Evolutionary conservation across 2,113 vertebrate genomes (phyloP), one percentile per base, ranked within the genome.

Genomic region (Boulengeromyrus knoepffleri): DNA sequence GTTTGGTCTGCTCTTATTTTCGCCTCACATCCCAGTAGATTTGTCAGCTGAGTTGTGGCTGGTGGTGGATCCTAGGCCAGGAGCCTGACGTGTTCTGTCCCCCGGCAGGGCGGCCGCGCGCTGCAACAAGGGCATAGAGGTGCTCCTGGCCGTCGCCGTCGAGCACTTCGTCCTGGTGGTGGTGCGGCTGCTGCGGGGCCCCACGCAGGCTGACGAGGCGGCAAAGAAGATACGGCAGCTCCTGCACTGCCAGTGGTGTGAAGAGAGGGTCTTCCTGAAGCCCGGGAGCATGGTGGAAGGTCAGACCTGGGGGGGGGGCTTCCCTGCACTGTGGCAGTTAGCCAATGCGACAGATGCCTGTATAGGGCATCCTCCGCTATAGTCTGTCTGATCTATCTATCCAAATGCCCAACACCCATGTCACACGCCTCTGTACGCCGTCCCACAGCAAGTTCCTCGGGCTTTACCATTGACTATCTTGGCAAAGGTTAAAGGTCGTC

Each of bases 211-310:
- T 0, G 99, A 99, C 66, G 97, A 99, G 89, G 96, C 97, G 0
- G 93, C 95, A n/a, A 97, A 96, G 94, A 97, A 97, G 93, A 93
- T 99, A 3, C 95, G 95, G 0, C 97, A 97, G 88, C 97, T 99
- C 85, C 95, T 99, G 91, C 99, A 99, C 90, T 99, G 98, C 90
- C 98, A 99, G 94, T 99, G 99, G 99, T 99, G 99, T 15, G 99
- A 99, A 93, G 99, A 99, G 94, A 97, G 99, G 58, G 95, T 97
- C 80, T 99, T 99, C 93, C 97, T 98, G 91, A 98, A 95, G 89
- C 96, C 94, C 62, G 96, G 97, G 24, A 97, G 96, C 93, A 98
- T 99, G 98, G 93, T 98, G 88, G 98, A 99, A 95, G 98, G 99
- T 99, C 93, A 96, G 94, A 31, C 24, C 39, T 58, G 52, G 24